Evolutionary conservation across 2,797 vertebrate species (phyloP).

Genomic region (Pseudochirops corinnae): DNA sequence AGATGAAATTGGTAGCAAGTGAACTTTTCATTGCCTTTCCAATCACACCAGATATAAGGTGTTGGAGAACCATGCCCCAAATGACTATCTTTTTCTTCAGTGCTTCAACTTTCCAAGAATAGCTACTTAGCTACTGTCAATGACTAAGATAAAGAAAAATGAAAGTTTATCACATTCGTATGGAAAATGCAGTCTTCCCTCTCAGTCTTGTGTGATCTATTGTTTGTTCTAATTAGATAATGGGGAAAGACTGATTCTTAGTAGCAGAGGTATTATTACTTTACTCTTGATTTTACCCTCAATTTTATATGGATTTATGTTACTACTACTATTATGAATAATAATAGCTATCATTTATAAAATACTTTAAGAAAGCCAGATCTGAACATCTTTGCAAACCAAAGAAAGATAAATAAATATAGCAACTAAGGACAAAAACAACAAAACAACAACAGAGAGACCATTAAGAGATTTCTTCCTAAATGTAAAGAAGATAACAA

Average conservation of each 20-base stretch:
- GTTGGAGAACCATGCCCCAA: neutral
- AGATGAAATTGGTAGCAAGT: conserved; percentile 18
- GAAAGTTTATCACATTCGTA: neutral
- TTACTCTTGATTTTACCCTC: neutral
- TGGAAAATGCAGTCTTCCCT: conserved; percentile 33
- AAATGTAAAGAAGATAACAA: neutral
- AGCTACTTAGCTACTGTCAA: neutral
- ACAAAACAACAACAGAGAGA: neutral
- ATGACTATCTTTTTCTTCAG: neutral
- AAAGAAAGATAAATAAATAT: neutral
- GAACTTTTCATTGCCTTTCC: conserved; percentile 17
- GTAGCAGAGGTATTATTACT: neutral
- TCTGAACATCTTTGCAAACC: neutral
- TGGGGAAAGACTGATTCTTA: neutral
- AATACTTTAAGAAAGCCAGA: neutral
- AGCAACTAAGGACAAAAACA: neutral
- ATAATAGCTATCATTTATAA: neutral
- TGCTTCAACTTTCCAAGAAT: neutral
- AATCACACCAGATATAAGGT: neutral
- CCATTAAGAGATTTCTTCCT: neutral
- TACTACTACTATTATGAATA: neutral
- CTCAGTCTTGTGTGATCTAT: neutral
- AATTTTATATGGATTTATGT: neutral
- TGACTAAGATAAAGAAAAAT: conserved; percentile 41
- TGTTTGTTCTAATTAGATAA: conserved; percentile 32